A percentile compares a stretch with the other conserved stretches of the same genome.
Conservation (phyloP, 2,888 invertebrate genomes). For the Sesamia inferens region DNA sequence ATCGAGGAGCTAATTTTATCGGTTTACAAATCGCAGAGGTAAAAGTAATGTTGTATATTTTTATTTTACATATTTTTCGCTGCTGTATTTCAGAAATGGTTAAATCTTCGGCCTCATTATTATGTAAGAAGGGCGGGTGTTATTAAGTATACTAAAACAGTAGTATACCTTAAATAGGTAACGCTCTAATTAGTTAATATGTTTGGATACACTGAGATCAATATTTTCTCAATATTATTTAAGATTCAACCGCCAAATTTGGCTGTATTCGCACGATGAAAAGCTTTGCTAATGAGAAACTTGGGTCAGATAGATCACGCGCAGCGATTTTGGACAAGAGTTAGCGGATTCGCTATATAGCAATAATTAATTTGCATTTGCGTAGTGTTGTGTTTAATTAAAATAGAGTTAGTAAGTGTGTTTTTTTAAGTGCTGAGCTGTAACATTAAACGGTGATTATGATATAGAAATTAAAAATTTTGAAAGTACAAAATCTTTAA, state of each 20-base stretch:
- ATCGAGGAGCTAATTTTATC: not conserved
- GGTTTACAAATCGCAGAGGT: not conserved
- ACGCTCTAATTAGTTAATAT: slow-evolving; percentile 17
- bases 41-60: not conserved
- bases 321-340: not conserved
- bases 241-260: not conserved
- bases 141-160: not conserved
- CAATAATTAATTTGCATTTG: too few species aligned
- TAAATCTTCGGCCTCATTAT: not conserved
- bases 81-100: not conserved
- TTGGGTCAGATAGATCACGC: not conserved
- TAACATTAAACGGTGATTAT: not conserved
- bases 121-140: not conserved
- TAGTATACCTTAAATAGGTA: not conserved
- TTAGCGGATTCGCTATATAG: not conserved
- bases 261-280: not conserved
- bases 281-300: not conserved
- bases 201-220: slow-evolving; percentile 15
- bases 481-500: too few species aligned
- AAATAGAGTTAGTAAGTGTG: not conserved
- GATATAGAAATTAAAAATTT: too few species aligned
- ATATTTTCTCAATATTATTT: slow-evolving; percentile 20
- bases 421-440: not conserved
- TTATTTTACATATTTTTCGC: not conserved
- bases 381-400: too few species aligned